Percentiles rank a stretch among this genome's conserved stretches.
Evolutionary conservation across 2,888 invertebrate genomes (phyloP).

Genomic region (Polyommatus icarus): DNA sequence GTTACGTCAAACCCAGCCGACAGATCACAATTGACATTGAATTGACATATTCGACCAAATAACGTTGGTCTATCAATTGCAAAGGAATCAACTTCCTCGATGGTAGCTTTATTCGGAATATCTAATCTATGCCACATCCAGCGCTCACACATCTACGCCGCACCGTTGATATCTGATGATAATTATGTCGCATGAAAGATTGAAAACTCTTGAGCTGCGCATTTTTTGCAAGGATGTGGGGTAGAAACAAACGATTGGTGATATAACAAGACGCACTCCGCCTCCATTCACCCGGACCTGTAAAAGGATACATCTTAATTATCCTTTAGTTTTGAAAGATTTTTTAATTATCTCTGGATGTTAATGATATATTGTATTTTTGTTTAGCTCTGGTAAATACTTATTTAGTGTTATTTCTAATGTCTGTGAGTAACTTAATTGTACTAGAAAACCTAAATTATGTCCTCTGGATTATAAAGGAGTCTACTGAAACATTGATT

Average conservation of each 20-base stretch:
- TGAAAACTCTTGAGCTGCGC: slow-evolving; percentile 63
- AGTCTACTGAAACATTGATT: no score
- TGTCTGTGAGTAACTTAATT: not conserved
- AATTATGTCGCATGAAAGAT: slow-evolving; percentile 72
- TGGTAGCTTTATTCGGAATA: no score
- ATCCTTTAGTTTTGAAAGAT: slow-evolving; percentile 1
- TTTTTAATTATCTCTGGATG: not conserved
- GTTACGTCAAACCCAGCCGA: no score
- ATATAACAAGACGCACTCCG: slow-evolving; percentile 41
- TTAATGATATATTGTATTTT: not conserved
- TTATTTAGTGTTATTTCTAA: not conserved
- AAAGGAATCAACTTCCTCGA: no score
- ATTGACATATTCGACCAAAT: no score
- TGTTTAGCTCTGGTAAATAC: not conserved
- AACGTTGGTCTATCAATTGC: no score
- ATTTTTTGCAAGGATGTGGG: slow-evolving; percentile 50
- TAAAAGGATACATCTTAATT: slow-evolving; percentile 20
- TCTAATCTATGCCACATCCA: slow-evolving; percentile 38
- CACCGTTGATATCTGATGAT: slow-evolving; percentile 65
- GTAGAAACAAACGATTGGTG: slow-evolving; percentile 46
- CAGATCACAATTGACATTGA: no score
- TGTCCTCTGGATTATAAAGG: no score
- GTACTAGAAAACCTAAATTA: not conserved
- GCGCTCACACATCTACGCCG: slow-evolving; percentile 41
- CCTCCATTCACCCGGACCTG: slow-evolving; percentile 40